These are phyloP conservation scores for Fukomys damarensis DNA, from an alignment of 2,113 vertebrate species.

Conservation along the genomic window DNA sequence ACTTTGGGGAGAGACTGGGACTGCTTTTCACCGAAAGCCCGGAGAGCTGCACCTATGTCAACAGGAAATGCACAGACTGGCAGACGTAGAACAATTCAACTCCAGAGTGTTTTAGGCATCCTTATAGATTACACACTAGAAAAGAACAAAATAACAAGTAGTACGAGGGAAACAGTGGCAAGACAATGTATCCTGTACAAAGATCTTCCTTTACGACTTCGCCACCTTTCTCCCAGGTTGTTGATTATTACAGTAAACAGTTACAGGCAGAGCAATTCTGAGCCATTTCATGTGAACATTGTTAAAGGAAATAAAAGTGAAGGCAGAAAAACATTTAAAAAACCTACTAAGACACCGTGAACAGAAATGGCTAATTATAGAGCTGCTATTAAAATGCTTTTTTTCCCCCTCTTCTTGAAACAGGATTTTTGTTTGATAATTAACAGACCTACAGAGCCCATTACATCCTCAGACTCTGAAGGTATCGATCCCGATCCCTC, in stretches of 20 bases:
- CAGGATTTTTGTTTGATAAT: slow-evolving; percentile 68
- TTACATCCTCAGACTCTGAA: slow-evolving; percentile 52
- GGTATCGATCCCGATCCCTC: slow-evolving; percentile 57
- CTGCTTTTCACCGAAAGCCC: neutral
- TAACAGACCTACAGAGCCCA: neutral
- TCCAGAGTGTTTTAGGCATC: neutral
- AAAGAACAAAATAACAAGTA: neutral
- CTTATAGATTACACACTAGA: neutral
- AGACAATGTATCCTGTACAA: neutral
- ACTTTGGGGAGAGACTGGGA: neutral
- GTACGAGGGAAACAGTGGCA: neutral
- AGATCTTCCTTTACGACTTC: neutral
- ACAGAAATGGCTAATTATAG: slow-evolving; percentile 71
- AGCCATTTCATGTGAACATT: slow-evolving; percentile 49
- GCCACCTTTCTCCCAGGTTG: slow-evolving; percentile 35
- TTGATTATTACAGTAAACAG: slow-evolving; percentile 63
- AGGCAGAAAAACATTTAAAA: slow-evolving; percentile 40
- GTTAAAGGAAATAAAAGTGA: slow-evolving; percentile 65
- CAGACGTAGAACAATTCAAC: neutral
- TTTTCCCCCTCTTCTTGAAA: slow-evolving; percentile 38
- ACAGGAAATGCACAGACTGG: neutral
- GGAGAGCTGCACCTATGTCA: neutral
- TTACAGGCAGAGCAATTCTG: slow-evolving; percentile 60
- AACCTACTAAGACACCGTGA: slow-evolving; percentile 40
- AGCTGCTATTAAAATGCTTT: slow-evolving; percentile 59